A percentile compares a stretch with the other conserved stretches of the same genome.
Evolutionary conservation across 2,113 vertebrate species (phyloP).

Genomic region (Noturus placidus): DNA sequence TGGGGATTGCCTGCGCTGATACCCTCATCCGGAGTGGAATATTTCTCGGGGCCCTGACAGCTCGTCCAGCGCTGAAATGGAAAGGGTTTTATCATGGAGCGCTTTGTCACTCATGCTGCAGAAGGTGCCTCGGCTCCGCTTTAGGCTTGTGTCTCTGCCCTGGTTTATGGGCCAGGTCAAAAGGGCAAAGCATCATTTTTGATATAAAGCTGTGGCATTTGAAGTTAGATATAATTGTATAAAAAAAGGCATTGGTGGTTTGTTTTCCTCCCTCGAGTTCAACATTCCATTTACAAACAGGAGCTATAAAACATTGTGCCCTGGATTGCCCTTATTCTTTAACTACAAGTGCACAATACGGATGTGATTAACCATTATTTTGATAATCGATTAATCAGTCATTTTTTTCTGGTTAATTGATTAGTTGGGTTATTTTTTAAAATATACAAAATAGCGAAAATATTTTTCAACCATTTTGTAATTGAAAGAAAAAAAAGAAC

Average conservation of each 20-base stretch:
- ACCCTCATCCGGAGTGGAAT: conserved; percentile 59
- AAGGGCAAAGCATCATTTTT: conserved; percentile 48
- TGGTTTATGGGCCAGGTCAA: conserved; percentile 59
- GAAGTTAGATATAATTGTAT: conserved; percentile 30
- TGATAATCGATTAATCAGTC: background rate
- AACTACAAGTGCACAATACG: background rate
- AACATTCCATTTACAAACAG: background rate
- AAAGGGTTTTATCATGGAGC: conserved; percentile 70
- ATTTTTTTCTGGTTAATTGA: background rate
- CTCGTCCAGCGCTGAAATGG: conserved; percentile 65
- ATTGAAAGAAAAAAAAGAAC: background rate
- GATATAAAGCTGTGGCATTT: conserved; percentile 38
- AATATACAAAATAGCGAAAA: background rate
- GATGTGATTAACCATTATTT: background rate
- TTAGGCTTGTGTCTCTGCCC: conserved; percentile 44
- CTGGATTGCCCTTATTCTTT: background rate
- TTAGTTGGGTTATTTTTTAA: background rate
- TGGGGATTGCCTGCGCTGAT: conserved; percentile 57
- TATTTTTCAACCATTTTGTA: background rate
- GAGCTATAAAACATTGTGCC: background rate
- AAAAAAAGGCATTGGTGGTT: conserved; percentile 2
- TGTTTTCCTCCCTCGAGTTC: background rate
- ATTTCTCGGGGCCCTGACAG: conserved; percentile 63
- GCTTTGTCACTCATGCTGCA: conserved; percentile 66
- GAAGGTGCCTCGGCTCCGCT: conserved; percentile 47